phyloP scores from a whole-genome alignment of 2,888 invertebrate species.

The Troglohyphantes excavatus region DNA sequence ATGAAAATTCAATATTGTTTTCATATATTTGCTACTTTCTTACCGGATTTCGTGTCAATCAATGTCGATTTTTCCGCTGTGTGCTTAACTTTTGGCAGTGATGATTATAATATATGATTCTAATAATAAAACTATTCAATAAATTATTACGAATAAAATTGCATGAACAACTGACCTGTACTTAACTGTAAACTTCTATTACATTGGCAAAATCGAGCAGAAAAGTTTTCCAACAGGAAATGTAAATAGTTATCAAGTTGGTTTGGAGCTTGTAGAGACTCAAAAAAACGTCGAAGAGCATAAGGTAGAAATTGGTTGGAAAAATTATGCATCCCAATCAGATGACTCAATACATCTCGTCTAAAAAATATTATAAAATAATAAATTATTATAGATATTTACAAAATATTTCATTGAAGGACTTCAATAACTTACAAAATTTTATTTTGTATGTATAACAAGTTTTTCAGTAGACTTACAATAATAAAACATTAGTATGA shows the following conservation, averaged over 20 bases:
- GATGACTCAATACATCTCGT: constrained; percentile 82
- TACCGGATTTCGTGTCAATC: too few relatives aligned
- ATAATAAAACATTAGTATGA: too few relatives aligned
- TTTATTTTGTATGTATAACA: not conserved
- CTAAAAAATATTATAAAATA: constrained; percentile 76
- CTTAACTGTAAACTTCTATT: constrained; percentile 83
- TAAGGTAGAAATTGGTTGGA: constrained; percentile 84
- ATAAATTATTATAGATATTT: not conserved
- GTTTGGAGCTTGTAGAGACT: constrained; percentile 83
- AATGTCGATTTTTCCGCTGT: too few relatives aligned
- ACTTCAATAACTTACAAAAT: too few relatives aligned
- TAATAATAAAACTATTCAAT: too few relatives aligned
- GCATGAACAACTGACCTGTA: constrained; percentile 81
- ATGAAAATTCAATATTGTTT: too few relatives aligned
- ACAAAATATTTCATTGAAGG: not conserved
- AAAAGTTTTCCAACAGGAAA: constrained; percentile 83
- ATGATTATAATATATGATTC: too few relatives aligned
- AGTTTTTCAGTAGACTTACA: too few relatives aligned
- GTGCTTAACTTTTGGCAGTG: too few relatives aligned
- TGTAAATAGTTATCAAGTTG: constrained; percentile 83
- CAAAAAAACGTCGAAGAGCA: constrained; percentile 84
- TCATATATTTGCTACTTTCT: too few relatives aligned
- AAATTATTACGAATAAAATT: too few relatives aligned
- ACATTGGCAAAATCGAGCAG: constrained; percentile 83
- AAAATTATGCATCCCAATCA: constrained; percentile 83